A percentile compares a stretch with the other conserved stretches of the same genome.
Evolutionary conservation across 1,140 invertebrate genomes (phyloP).

Genomic region (Drosophila santomea): DNA sequence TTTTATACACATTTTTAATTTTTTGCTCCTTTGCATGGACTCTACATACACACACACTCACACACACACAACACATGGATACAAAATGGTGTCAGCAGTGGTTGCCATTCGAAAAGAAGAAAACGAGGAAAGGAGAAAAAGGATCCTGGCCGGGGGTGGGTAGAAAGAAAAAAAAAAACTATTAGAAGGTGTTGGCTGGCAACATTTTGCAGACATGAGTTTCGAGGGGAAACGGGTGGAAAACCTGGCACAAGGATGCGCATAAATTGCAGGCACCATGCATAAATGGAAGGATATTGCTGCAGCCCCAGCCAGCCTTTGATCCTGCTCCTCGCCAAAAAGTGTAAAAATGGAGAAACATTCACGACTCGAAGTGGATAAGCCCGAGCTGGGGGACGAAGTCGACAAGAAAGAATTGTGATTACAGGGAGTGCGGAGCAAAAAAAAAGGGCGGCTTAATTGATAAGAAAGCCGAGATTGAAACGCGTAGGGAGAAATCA

Average conservation of each 20-base stretch:
- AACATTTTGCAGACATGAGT: constrained; percentile 69
- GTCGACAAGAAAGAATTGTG: constrained; percentile 8
- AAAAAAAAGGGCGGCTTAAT: constrained; percentile 17
- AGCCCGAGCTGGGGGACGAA: neutral
- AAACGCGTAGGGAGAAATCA: constrained; percentile 29
- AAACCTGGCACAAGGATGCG: constrained; percentile 40
- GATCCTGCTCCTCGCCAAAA: constrained; percentile 21
- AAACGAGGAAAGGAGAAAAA: neutral
- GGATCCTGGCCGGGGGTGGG: neutral
- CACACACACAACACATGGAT: constrained; percentile 7
- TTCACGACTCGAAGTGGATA: neutral
- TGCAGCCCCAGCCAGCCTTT: constrained; percentile 28
- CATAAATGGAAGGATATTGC: constrained; percentile 71
- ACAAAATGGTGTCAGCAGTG: constrained; percentile 72
- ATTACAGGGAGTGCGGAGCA: constrained; percentile 7
- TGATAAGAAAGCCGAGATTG: constrained; percentile 51
- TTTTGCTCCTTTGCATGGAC: constrained; percentile 40
- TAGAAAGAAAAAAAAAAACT: constrained; percentile 28
- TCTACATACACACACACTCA: constrained; percentile 17
- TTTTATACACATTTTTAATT: constrained; percentile 73
- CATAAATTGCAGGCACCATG: constrained; percentile 75
- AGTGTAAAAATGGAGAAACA: constrained; percentile 18
- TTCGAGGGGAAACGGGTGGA: constrained; percentile 24
- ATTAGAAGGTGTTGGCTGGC: constrained; percentile 71
- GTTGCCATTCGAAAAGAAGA: constrained; percentile 54